Evolutionary conservation across 2,888 invertebrate genomes (phyloP).

Genomic region (Beris morrisii): DNA sequence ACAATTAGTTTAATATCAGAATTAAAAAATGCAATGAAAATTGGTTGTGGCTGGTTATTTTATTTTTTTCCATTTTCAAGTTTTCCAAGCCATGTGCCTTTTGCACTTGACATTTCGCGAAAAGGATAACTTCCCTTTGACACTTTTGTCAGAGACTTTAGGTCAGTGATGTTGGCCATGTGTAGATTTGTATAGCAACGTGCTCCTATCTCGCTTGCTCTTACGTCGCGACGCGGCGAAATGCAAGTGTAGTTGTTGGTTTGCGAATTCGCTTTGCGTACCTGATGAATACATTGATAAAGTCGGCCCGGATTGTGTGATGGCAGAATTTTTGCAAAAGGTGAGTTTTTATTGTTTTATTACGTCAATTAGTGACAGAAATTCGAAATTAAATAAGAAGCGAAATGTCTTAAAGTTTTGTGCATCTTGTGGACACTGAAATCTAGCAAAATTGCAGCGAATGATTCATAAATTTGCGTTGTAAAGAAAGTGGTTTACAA

Average conservation of each 20-base stretch:
- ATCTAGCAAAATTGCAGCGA: not conserved
- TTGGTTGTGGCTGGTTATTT: no score
- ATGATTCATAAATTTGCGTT: not conserved
- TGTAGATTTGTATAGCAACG: conserved; percentile 35
- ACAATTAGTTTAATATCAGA: no score
- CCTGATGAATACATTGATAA: conserved; percentile 34
- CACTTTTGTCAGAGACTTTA: conserved; percentile 35
- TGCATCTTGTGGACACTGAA: not conserved
- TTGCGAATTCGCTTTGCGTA: conserved; percentile 11
- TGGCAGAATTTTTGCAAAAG: conserved; percentile 77
- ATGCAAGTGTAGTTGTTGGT: not conserved
- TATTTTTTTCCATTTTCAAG: not conserved
- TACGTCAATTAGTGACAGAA: conserved; percentile 26
- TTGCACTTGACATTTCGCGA: no score
- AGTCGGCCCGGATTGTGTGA: conserved; percentile 58
- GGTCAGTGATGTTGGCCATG: conserved; percentile 34
- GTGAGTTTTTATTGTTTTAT: conserved; percentile 59
- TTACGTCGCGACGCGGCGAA: not conserved
- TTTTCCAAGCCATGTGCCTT: not conserved
- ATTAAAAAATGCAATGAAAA: no score
- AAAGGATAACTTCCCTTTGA: conserved; percentile 4
- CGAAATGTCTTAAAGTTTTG: not conserved
- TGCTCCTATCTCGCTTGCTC: conserved; percentile 27
- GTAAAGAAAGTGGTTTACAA: not conserved
- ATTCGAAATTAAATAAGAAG: conserved; percentile 30